These are phyloP conservation scores for Unio pictorum DNA, from an alignment of 2,888 invertebrate genomes.

Conservation along the genomic window DNA sequence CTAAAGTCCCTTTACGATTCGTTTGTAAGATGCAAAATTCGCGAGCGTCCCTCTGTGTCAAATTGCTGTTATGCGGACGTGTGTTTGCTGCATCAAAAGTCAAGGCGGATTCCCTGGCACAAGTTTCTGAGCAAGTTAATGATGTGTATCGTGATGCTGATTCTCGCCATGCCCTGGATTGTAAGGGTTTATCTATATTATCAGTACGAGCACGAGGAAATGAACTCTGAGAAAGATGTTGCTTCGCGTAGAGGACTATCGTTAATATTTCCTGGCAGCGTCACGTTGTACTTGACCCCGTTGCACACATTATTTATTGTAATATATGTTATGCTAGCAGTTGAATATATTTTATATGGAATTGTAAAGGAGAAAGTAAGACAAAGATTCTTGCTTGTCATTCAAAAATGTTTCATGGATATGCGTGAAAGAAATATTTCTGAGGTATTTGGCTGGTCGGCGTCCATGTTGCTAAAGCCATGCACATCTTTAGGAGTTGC, in stretches of 20 bases:
- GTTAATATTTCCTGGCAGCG: slow-evolving; percentile 49
- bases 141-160: slow-evolving; percentile 35
- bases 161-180: slow-evolving; percentile 53
- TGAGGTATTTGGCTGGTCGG: slow-evolving; percentile 39
- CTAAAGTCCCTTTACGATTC: slow-evolving; percentile 47
- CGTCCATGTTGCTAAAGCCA: slow-evolving; percentile 54
- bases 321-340: slow-evolving; percentile 55
- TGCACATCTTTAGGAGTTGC: slow-evolving; percentile 56
- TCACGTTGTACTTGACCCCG: slow-evolving; percentile 60
- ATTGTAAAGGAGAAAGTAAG: slow-evolving; percentile 37
- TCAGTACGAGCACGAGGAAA: slow-evolving; percentile 50
- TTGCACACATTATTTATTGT: slow-evolving; percentile 57
- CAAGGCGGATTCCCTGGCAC: slow-evolving; percentile 39
- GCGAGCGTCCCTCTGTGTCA: slow-evolving; percentile 44
- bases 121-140: slow-evolving; percentile 40
- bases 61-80: slow-evolving; percentile 49
- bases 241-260: slow-evolving; percentile 19
- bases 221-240: slow-evolving; percentile 32
- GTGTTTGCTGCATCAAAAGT: slow-evolving; percentile 16
- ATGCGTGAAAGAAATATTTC: slow-evolving; percentile 43
- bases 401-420: slow-evolving; percentile 51
- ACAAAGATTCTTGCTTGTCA: slow-evolving; percentile 40
- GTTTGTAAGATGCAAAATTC: slow-evolving; percentile 56
- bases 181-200: slow-evolving; percentile 54
- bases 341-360: slow-evolving; percentile 50